Conservation (phyloP, 2,113 vertebrate genomes). For the Tachysurus fulvidraco region DNA sequence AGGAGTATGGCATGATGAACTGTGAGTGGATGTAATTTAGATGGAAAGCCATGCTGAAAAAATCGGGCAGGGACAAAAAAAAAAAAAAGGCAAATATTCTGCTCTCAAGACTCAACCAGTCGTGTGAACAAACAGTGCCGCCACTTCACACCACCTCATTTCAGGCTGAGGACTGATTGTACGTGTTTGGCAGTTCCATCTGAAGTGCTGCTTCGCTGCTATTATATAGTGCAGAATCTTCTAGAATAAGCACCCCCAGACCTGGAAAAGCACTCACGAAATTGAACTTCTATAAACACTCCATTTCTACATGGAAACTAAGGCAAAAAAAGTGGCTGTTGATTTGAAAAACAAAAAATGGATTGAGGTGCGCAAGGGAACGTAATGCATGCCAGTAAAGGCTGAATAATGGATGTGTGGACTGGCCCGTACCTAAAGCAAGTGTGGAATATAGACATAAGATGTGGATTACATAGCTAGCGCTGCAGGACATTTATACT, state of each 20-base stretch:
- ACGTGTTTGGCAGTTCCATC: conserved; percentile 43
- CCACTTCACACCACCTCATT: conserved; percentile 48
- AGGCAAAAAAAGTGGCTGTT: conserved; percentile 34
- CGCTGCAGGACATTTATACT: conserved; percentile 35
- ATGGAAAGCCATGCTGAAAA: conserved; percentile 40
- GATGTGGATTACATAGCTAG: conserved; percentile 37
- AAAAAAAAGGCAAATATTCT: conserved; percentile 41
- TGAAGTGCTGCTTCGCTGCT: conserved; percentile 49
- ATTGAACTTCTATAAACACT: conserved; percentile 47
- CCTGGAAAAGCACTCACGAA: conserved; percentile 37
- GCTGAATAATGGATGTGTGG: conserved; percentile 30
- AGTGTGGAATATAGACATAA: conserved; percentile 19
- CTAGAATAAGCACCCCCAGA: conserved; percentile 41
- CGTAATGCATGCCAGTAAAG: conserved; percentile 30
- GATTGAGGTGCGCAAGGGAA: conserved; percentile 15
- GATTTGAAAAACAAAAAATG: conserved; percentile 15
- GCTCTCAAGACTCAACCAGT: conserved; percentile 47
- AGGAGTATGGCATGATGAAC: conserved; percentile 19
- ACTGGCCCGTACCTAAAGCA: conserved; percentile 34
- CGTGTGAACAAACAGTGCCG: conserved; percentile 52
- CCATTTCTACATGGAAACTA: conserved; percentile 40
- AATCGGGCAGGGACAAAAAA: conserved; percentile 21
- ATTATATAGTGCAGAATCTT: conserved; percentile 46
- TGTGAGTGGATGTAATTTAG: conserved; percentile 39
- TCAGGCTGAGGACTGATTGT: conserved; percentile 44